Conservation (phyloP, 2,113 vertebrate genomes). For the Argyrosomus japonicus region DNA sequence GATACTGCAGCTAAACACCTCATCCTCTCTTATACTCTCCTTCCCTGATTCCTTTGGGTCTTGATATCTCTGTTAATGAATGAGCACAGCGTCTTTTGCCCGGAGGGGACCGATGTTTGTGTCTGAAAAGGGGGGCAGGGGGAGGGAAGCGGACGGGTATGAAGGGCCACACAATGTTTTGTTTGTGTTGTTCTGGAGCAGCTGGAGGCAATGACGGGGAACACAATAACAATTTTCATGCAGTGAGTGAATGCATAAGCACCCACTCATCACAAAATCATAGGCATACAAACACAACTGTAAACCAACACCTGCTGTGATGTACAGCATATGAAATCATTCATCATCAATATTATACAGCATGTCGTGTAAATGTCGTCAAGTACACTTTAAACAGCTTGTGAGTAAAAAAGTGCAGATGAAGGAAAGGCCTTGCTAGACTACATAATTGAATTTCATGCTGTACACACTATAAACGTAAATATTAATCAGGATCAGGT, state of each 20-base stretch:
- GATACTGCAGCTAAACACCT: constrained; percentile 63
- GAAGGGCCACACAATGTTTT: constrained; percentile 46
- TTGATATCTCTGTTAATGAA: constrained; percentile 79
- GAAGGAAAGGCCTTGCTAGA: background rate
- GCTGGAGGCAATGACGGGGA: constrained; percentile 78
- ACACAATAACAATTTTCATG: constrained; percentile 75
- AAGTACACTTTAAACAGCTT: constrained; percentile 4
- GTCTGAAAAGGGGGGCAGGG: constrained; percentile 51
- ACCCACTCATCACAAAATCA: constrained; percentile 68
- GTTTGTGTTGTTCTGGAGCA: constrained; percentile 77
- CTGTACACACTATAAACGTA: background rate
- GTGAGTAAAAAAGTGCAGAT: constrained; percentile 33
- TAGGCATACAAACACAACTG: constrained; percentile 47
- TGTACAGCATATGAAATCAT: constrained; percentile 35
- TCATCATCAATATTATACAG: constrained; percentile 18
- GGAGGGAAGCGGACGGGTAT: background rate
- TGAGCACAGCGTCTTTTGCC: constrained; percentile 58
- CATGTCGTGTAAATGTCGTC: constrained; percentile 1
- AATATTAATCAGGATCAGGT: background rate
- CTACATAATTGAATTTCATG: background rate
- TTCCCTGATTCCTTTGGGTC: constrained; percentile 61
- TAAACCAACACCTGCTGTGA: constrained; percentile 67
- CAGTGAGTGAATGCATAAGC: constrained; percentile 67
- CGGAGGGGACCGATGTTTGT: constrained; percentile 62
- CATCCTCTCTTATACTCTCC: constrained; percentile 40